Conservation (phyloP, 2,888 invertebrate species). For the Stegana nigrithorax region DNA sequence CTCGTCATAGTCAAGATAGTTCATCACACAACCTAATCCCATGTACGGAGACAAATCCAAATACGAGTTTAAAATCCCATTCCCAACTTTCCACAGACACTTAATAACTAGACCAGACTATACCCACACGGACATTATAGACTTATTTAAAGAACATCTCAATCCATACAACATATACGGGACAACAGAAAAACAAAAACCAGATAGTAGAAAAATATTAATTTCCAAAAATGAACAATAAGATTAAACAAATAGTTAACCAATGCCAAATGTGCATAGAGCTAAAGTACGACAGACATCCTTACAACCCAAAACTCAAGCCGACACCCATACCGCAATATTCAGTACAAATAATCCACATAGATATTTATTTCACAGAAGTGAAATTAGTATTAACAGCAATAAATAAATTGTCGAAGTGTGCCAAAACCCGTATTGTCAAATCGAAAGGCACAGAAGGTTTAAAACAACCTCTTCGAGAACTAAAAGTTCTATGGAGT, state of each 20-base stretch:
- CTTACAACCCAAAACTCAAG: constrained; percentile 21
- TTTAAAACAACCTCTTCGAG: background rate
- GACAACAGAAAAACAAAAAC: constrained; percentile 25
- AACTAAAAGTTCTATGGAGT: background rate
- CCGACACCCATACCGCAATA: constrained; percentile 32
- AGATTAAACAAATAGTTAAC: constrained; percentile 13
- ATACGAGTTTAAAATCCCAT: constrained; percentile 4
- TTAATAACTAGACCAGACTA: background rate
- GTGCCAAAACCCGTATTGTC: background rate
- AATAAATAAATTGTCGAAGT: constrained; percentile 34
- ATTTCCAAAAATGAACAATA: constrained; percentile 18
- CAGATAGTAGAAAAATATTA: constrained; percentile 26
- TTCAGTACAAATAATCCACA: constrained; percentile 31
- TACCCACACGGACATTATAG: constrained; percentile 6
- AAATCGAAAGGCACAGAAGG: background rate
- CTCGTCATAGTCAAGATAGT: constrained; percentile 25
- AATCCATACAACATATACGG: constrained; percentile 17
- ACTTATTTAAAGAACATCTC: background rate
- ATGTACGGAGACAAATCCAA: background rate
- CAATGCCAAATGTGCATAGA: constrained; percentile 25
- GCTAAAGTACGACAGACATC: constrained; percentile 34
- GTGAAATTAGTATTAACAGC: constrained; percentile 22
- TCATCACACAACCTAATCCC: constrained; percentile 26
- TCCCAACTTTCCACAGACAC: constrained; percentile 19
- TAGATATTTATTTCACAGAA: constrained; percentile 31